Conservation (phyloP, 2,113 vertebrate species). For the Ancistrus triradiatus region DNA sequence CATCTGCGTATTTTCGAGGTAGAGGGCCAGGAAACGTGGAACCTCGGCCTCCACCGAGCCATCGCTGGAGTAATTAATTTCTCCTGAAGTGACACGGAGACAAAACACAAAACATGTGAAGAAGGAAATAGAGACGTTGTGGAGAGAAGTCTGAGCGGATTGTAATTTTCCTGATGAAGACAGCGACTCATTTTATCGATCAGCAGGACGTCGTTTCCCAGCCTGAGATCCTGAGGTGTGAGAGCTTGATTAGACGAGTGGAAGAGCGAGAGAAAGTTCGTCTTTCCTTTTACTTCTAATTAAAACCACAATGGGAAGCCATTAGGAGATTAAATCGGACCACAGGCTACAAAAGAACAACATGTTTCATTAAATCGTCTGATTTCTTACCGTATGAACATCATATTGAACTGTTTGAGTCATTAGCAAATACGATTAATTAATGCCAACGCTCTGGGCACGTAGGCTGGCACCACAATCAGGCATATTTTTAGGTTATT, state of each 20-base stretch:
- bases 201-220: constrained; percentile 47
- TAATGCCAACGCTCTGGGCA: no score
- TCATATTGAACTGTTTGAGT: no score
- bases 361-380: constrained; percentile 18
- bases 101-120: background rate
- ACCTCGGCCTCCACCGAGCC: constrained; percentile 42
- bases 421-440: no score
- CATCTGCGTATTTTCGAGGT: constrained; percentile 69
- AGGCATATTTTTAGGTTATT: no score
- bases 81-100: constrained; percentile 30
- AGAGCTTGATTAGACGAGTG: constrained; percentile 63
- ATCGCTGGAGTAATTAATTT: constrained; percentile 39
- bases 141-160: constrained; percentile 11
- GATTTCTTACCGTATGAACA: no score
- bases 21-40: constrained; percentile 29
- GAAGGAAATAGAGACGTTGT: constrained; percentile 14
- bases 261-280: constrained; percentile 56
- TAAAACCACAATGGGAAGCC: constrained; percentile 38
- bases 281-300: constrained; percentile 54
- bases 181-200: constrained; percentile 62
- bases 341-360: constrained; percentile 20
- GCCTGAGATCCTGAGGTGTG: constrained; percentile 37
- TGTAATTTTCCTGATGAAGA: constrained; percentile 67
- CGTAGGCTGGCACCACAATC: no score
- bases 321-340: constrained; percentile 33